Evolutionary conservation across 2,113 vertebrate species (phyloP).

Genomic region (Grammomys dolichurus): DNA sequence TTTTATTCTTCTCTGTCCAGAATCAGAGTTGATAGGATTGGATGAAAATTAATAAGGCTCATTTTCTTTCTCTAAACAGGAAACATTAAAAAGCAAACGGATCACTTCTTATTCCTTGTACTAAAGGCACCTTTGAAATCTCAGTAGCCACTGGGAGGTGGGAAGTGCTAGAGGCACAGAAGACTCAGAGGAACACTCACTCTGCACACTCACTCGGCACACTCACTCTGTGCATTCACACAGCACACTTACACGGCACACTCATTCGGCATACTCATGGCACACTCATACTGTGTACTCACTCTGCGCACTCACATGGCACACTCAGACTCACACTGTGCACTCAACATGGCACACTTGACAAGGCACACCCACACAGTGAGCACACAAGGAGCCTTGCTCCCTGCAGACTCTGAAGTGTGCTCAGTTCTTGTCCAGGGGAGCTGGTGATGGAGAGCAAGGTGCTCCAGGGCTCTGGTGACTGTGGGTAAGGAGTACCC

Average conservation of each 20-base stretch:
- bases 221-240: too few species aligned
- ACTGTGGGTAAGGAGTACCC: too few species aligned
- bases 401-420: accelerated
- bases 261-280: too few species aligned
- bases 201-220: too few species aligned
- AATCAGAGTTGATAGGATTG: conserved; percentile 21
- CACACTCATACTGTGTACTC: too few species aligned
- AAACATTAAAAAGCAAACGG: not conserved
- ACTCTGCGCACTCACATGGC: too few species aligned
- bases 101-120: not conserved
- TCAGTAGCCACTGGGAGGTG: not conserved
- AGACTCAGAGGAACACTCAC: not conserved
- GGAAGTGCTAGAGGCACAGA: not conserved
- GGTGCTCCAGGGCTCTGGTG: accelerated
- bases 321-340: too few species aligned
- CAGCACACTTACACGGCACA: too few species aligned
- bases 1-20: conserved; percentile 51
- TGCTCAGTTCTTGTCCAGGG: accelerated
- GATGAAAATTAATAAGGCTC: not conserved
- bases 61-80: not conserved
- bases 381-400: accelerated
- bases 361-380: too few species aligned
- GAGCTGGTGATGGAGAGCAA: accelerated
- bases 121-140: not conserved
- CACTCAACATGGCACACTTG: too few species aligned